phyloP scores from a whole-genome alignment of 1,140 invertebrate species.

The Aphelenchoides avenae region DNA sequence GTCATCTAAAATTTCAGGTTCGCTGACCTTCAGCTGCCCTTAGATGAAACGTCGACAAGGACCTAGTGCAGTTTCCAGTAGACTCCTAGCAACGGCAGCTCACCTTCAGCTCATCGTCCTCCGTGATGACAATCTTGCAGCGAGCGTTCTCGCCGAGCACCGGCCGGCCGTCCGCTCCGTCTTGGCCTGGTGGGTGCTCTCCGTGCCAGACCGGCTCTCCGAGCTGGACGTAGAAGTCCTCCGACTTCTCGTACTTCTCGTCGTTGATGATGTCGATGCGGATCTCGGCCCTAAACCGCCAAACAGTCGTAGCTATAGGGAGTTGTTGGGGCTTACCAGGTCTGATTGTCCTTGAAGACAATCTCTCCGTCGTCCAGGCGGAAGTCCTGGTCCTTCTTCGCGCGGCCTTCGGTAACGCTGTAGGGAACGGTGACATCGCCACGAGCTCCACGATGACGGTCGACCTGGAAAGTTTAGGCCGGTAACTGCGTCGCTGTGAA shows the following conservation, averaged over 20 bases:
- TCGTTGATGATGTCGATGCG: conserved; percentile 81
- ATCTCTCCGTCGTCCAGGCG: conserved; percentile 73
- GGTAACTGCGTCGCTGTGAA: no score
- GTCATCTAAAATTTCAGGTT: no score
- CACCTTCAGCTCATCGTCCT: conserved; percentile 89
- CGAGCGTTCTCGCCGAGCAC: conserved; percentile 75
- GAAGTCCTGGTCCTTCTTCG: conserved; percentile 81
- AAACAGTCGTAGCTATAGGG: no score
- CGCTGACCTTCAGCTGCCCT: no score
- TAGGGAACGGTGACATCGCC: conserved; percentile 83
- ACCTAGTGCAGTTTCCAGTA: conserved; percentile 61
- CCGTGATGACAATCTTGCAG: conserved; percentile 81
- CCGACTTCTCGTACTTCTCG: conserved; percentile 87
- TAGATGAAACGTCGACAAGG: conserved; percentile 90
- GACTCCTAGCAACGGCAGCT: neutral
- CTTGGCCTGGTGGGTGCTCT: no score
- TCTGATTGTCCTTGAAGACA: conserved; percentile 89
- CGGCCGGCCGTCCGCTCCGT: conserved; percentile 78
- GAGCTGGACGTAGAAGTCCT: conserved; percentile 83
- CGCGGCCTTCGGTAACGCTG: conserved; percentile 84
- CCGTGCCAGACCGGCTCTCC: conserved; percentile 72
- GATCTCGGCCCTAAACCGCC: conserved; percentile 28
- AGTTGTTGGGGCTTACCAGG: no score
- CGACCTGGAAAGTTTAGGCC: no score
- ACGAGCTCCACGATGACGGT: conserved; percentile 78